Conservation (phyloP, 2,888 invertebrate species). For the Oscheius onirici region DNA sequence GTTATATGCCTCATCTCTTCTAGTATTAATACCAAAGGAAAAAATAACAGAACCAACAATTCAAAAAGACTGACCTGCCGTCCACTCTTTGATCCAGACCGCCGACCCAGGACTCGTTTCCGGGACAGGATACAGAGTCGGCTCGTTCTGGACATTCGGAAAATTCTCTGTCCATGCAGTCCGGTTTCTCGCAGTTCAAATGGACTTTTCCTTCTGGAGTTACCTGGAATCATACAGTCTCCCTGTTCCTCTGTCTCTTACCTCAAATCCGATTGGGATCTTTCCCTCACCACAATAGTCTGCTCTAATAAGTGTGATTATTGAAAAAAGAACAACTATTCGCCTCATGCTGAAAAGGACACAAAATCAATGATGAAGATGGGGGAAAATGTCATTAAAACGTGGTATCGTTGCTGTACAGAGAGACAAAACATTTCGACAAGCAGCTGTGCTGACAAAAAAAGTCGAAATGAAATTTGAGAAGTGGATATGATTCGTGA, state of each 20-base stretch:
- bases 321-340: too few relatives aligned
- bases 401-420: too few relatives aligned
- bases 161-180: conserved; percentile 25
- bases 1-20: background rate
- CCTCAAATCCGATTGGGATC: conserved; percentile 16
- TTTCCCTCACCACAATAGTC: conserved; percentile 18
- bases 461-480: too few relatives aligned
- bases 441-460: too few relatives aligned
- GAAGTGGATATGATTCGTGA: too few relatives aligned
- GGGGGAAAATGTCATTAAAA: too few relatives aligned
- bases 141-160: conserved; percentile 49
- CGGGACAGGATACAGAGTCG: conserved; percentile 32
- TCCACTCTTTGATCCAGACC: conserved; percentile 58
- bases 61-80: conserved; percentile 51
- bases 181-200: conserved; percentile 14
- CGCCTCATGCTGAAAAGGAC: too few relatives aligned
- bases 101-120: conserved; percentile 49
- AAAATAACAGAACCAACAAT: conserved; percentile 20
- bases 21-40: background rate
- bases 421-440: too few relatives aligned
- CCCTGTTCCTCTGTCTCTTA: background rate
- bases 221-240: background rate
- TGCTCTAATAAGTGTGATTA: background rate
- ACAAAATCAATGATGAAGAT: too few relatives aligned
- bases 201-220: conserved; percentile 1